A percentile compares a stretch with the other conserved stretches of the same genome.
Evolutionary conservation across 2,888 invertebrate species (phyloP).

Genomic region (Bellardia bayeri): DNA sequence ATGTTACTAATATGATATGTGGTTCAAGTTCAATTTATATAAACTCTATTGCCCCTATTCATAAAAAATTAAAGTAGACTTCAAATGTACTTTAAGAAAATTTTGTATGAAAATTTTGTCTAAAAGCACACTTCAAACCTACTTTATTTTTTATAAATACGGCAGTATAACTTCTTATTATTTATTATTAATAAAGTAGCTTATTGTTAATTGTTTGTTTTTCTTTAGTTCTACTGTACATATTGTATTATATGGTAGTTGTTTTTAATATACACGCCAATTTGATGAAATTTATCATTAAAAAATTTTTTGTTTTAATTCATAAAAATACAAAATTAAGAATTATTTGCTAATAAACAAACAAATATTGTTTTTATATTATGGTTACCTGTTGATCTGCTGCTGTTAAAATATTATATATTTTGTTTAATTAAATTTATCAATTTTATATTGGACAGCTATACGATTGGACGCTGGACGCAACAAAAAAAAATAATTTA

Average conservation of each 20-base stretch:
- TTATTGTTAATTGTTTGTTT: background rate
- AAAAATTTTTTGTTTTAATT: constrained; percentile 1
- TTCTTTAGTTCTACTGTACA: background rate
- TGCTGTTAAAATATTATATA: constrained; percentile 13
- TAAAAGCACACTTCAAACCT: too few relatives aligned
- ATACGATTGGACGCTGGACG: constrained; percentile 36
- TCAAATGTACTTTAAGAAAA: too few relatives aligned
- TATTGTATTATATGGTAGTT: background rate
- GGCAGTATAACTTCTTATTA: too few relatives aligned
- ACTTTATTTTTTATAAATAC: too few relatives aligned
- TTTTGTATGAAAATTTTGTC: too few relatives aligned
- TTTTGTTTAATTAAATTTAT: constrained; percentile 7
- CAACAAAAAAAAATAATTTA: constrained; percentile 55
- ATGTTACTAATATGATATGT: too few relatives aligned
- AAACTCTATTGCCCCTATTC: too few relatives aligned
- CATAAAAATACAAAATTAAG: background rate
- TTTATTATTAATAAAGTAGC: too few relatives aligned
- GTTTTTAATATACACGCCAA: background rate
- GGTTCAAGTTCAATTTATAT: too few relatives aligned
- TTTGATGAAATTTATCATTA: background rate
- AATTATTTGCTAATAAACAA: constrained; percentile 12
- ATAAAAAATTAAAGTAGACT: too few relatives aligned
- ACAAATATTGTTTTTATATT: constrained; percentile 11
- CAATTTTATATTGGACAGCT: constrained; percentile 48
- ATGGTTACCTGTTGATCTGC: background rate